These are phyloP conservation scores for Scylla paramamosain DNA, from an alignment of 1,140 invertebrate species.

Conservation along the genomic window DNA sequence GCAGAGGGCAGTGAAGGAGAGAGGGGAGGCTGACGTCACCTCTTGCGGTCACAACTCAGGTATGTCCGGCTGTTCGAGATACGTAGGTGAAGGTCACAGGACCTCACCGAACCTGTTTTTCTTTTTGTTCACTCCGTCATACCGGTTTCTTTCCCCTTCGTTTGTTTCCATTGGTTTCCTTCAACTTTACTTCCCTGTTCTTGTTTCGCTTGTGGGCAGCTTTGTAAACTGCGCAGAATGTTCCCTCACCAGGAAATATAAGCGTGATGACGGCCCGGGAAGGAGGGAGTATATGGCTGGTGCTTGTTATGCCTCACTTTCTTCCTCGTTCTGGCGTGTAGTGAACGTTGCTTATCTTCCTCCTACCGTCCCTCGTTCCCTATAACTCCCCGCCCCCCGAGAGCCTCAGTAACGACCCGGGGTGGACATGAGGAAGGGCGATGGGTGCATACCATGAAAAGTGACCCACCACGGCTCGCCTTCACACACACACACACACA, in stretches of 20 bases:
- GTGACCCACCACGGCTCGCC: neutral
- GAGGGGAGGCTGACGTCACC: slow-evolving; percentile 10
- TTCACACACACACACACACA: slow-evolving; percentile 55
- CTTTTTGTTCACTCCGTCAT: neutral
- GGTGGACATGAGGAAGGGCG: neutral
- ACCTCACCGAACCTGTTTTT: slow-evolving; percentile 22
- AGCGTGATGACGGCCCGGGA: neutral
- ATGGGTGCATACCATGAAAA: neutral
- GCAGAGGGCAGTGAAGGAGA: neutral
- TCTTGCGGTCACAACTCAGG: neutral
- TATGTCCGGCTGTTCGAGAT: slow-evolving; percentile 23
- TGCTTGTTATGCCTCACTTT: neutral
- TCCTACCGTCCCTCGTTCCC: neutral
- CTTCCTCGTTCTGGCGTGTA: neutral
- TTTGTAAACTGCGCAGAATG: neutral
- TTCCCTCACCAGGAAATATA: neutral
- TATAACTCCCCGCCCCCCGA: neutral
- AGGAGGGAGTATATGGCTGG: neutral
- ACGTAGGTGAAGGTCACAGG: slow-evolving; percentile 31
- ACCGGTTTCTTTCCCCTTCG: neutral
- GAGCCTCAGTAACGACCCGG: too few relatives aligned
- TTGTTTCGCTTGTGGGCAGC: neutral
- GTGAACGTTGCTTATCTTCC: neutral
- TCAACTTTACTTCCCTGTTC: neutral
- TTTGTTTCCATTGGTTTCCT: neutral